Evolutionary conservation across 2,888 invertebrate genomes (phyloP).

Genomic region (Nemotelus pantherinus): DNA sequence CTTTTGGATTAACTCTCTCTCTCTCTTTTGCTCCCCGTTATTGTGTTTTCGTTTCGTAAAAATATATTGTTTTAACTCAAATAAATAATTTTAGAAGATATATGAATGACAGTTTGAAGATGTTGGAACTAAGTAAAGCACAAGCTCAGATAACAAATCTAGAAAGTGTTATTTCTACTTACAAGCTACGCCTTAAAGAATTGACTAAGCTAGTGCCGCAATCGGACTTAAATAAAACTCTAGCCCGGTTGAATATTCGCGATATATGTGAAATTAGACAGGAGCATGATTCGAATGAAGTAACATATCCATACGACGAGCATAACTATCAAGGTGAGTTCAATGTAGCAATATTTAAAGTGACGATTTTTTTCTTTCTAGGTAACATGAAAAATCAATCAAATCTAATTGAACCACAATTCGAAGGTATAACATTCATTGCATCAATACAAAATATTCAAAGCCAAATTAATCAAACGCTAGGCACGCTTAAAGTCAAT

Average conservation of each 20-base stretch:
- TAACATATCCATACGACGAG: conserved; percentile 52
- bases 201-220: conserved; percentile 65
- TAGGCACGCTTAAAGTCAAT: conserved; percentile 70
- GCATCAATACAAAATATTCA: conserved; percentile 57
- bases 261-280: conserved; percentile 67
- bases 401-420: conserved; percentile 55
- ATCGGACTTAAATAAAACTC: conserved; percentile 65
- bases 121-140: conserved; percentile 86
- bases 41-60: too few species aligned
- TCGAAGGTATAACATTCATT: neutral
- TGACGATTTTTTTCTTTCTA: too few species aligned
- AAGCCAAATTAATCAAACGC: conserved; percentile 67
- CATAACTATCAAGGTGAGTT: too few species aligned
- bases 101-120: conserved; percentile 90
- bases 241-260: conserved; percentile 68
- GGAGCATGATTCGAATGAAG: conserved; percentile 54
- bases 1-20: too few species aligned
- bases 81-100: conserved; percentile 74
- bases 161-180: conserved; percentile 85
- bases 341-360: too few species aligned
- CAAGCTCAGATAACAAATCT: conserved; percentile 88
- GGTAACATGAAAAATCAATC: conserved; percentile 55
- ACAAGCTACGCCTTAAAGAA: conserved; percentile 82
- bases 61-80: too few species aligned
- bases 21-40: too few species aligned